Evolutionary conservation across 2,888 invertebrate species (phyloP).

Genomic region (Nebria brevicollis): DNA sequence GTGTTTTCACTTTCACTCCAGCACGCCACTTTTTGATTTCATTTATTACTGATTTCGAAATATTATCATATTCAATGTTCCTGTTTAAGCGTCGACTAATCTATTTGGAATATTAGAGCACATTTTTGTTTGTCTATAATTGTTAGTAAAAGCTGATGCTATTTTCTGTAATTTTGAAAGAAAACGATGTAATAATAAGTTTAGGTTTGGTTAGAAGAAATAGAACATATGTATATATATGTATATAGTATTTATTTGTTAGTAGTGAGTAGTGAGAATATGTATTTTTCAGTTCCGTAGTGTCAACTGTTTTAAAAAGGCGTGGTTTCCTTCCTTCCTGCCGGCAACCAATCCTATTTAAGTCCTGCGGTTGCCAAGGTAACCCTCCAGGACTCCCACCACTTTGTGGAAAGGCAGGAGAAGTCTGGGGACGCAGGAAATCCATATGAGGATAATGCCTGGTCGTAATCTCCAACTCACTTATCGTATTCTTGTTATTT

Average conservation of each 20-base stretch:
- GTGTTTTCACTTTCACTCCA: background rate
- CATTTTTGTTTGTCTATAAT: too few species aligned
- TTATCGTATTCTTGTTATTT: conserved; percentile 5
- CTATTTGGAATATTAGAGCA: too few species aligned
- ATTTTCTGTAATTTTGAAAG: too few species aligned
- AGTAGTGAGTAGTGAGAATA: background rate
- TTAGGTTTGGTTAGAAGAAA: too few species aligned
- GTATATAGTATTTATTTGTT: background rate
- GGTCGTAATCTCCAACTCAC: background rate
- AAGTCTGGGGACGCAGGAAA: background rate
- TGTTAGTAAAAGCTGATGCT: too few species aligned
- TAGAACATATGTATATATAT: too few species aligned
- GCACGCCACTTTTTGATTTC: background rate
- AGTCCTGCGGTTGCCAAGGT: conserved; percentile 57
- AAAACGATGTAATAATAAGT: too few species aligned
- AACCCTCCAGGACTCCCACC: conserved; percentile 51
- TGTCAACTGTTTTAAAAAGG: background rate
- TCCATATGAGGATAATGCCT: background rate
- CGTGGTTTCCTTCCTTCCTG: conserved; percentile 58
- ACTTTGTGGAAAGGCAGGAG: background rate
- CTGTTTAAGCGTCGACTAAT: too few species aligned
- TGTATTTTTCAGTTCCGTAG: background rate
- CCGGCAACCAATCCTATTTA: conserved; percentile 56
- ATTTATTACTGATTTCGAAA: background rate
- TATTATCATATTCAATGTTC: background rate